These are phyloP conservation scores for Epsilonema sp. DNA, from an alignment of 2,888 invertebrate species.

Conservation along the genomic window DNA sequence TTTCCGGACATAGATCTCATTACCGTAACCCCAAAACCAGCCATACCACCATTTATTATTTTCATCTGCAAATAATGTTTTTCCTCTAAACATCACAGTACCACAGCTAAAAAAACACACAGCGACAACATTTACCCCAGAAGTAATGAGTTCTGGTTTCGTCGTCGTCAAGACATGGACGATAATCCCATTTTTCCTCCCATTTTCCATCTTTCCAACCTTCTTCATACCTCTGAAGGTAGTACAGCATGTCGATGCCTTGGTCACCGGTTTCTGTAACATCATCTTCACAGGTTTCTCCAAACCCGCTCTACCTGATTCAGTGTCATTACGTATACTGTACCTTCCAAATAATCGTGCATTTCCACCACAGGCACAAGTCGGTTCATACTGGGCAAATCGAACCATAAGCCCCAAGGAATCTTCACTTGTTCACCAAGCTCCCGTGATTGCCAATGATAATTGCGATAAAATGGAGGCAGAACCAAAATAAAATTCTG, in stretches of 20 bases:
- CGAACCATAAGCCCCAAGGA: conserved; percentile 68
- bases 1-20: conserved; percentile 44
- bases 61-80: too few relatives aligned
- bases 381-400: conserved; percentile 50
- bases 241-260: conserved; percentile 51
- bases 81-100: too few relatives aligned
- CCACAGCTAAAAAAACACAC: too few relatives aligned
- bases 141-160: too few relatives aligned
- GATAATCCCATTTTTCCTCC: conserved; percentile 54
- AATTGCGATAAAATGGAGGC: conserved; percentile 73
- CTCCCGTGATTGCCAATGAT: conserved; percentile 59
- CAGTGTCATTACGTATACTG: too few relatives aligned
- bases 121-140: too few relatives aligned
- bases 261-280: conserved; percentile 37
- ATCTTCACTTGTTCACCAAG: conserved; percentile 41
- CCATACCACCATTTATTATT: conserved; percentile 23
- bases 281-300: too few relatives aligned
- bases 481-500: conserved; percentile 41
- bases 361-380: conserved; percentile 73
- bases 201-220: conserved; percentile 62
- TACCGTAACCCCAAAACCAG: conserved; percentile 49
- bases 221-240: conserved; percentile 62
- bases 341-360: conserved; percentile 51
- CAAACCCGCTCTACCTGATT: too few relatives aligned
- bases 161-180: conserved; percentile 36